A percentile compares a stretch with the other conserved stretches of the same genome.
These are phyloP conservation scores for Epinotia demarniana DNA, from an alignment of 2,888 invertebrate genomes.

Conservation along the genomic window DNA sequence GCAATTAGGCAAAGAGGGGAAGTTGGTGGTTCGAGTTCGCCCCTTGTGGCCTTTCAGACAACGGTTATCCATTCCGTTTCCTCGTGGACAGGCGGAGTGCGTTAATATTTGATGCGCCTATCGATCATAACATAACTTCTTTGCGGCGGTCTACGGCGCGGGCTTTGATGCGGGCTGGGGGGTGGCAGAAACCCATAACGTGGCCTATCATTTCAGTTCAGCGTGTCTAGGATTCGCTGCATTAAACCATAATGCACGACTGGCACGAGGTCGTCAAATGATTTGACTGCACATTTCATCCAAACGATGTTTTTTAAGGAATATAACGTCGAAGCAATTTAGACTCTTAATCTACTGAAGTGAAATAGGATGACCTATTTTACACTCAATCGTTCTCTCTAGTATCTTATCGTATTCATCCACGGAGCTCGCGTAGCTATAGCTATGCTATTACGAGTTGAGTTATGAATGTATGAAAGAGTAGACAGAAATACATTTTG, in stretches of 20 bases:
- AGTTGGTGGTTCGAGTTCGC: slow-evolving; percentile 59
- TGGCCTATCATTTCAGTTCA: slow-evolving; percentile 22
- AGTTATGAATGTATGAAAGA: not conserved
- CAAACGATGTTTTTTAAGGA: not conserved
- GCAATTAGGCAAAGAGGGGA: slow-evolving; percentile 67
- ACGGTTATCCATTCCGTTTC: slow-evolving; percentile 76
- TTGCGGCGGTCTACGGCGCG: slow-evolving; percentile 58
- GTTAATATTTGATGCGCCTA: slow-evolving; percentile 82
- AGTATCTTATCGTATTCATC: too few species aligned
- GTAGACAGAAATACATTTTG: not conserved
- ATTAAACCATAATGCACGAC: slow-evolving; percentile 16
- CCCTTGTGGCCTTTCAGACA: slow-evolving; percentile 77
- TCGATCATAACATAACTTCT: slow-evolving; percentile 83
- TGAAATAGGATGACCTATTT: not conserved
- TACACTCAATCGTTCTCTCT: not conserved
- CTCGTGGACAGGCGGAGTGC: slow-evolving; percentile 67
- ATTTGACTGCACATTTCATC: not conserved
- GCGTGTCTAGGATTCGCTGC: not conserved
- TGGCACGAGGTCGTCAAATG: slow-evolving; percentile 6
- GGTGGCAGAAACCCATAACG: slow-evolving; percentile 23
- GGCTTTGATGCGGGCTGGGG: slow-evolving; percentile 40
- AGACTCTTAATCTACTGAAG: not conserved
- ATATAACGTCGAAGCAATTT: not conserved
- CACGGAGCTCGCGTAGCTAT: not conserved
- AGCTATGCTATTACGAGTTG: not conserved